Evolutionary conservation across 2,888 invertebrate genomes (phyloP), one percentile per base, ranked within the genome.

Genomic region (Parnassius smintheus): DNA sequence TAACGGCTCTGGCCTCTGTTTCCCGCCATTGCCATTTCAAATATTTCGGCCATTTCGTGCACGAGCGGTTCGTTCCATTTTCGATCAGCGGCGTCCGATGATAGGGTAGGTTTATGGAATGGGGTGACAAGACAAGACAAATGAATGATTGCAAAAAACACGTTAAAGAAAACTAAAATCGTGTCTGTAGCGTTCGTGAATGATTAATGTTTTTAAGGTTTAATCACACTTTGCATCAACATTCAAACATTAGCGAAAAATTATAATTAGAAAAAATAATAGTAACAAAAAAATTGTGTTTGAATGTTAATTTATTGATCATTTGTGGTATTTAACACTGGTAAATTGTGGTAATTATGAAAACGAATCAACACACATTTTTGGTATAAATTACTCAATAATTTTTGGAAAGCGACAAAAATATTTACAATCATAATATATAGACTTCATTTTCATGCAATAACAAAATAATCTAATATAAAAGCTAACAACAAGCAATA

Each of bases 1-100:
- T 86, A 98, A 94, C 86, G 97, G 97, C 92, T 98, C 98, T 86
- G 98, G 97, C 85, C 98, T 98, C 98, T 98, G 93, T 85, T 91
- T 54, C 46, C 56, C 58, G 62, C 77, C 72, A 63, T 56, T 72
- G 72, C 73, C 76, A 74, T 73, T 76, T 87, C 82, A 71, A 82
- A 48, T 52, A 66, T 72, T 66, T 82, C 80, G 76, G 78, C 78
- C 82, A 78, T 79, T 78, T 82, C 77, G 78, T 69, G 48, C 59
- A 65, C 53, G 61, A 70, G 72, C 69, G 73, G 49, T 55, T 75
- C 76, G 74, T 77, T 79, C 76, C 73, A 71, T 65, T 70, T 75
- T 72, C 42, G 44, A 46, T 75, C 81, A 77, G 83, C 88, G 74
- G 74, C 77, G 82, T 85, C 89, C 82, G 80, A 71, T 25, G 64